Evolutionary conservation across 2,888 invertebrate species (phyloP), one percentile per base, ranked within the genome.

Genomic region (Lepidochitona cinerea): DNA sequence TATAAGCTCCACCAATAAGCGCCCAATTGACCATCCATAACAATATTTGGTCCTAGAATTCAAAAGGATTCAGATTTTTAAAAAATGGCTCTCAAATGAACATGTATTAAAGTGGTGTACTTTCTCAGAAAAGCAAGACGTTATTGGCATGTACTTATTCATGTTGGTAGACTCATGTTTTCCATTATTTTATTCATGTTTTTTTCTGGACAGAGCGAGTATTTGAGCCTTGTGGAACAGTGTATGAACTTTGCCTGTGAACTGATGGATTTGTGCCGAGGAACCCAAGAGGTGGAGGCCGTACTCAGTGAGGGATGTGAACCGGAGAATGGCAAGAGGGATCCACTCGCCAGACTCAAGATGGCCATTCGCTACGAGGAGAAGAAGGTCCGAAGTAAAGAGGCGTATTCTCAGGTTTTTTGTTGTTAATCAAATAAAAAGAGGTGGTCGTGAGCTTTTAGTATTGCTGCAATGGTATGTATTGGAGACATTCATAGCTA

Each of bases 281-380:
- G 93, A n/a, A 93, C 94, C 0, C 93, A 93, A 79, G 95, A 95
- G 88, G 94, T 94, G 73, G 94, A 94, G 87, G 89, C 93, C 4
- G 91, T 95, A 52, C 89, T 95, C 59, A 93, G 92, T 71, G 94
- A 93, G 86, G 91, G 90, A 2, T 86, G 91, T 26, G 93, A 93
- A 81, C 90, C 89, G 0, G 93, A 93, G 14, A 88, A 84, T 37
- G 81, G 85, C 37, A 85, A 87, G 26, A 91, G 92, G 70, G 93
- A 93, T 75, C 89, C 92, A 0, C 93, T 93, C 80, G 95, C 95
- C 0, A 92, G 95, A 70, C 91, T 95, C 9, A 92, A 94, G 36
- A 91, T 94, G 88, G 95, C 95, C 0, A 92, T 95, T 83, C 93
- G 94, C 84, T 93, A 92, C 83, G 93, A 93, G 78, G 94, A 95